Conservation (phyloP, 2,888 invertebrate genomes). For the Lucinisca nassula region DNA sequence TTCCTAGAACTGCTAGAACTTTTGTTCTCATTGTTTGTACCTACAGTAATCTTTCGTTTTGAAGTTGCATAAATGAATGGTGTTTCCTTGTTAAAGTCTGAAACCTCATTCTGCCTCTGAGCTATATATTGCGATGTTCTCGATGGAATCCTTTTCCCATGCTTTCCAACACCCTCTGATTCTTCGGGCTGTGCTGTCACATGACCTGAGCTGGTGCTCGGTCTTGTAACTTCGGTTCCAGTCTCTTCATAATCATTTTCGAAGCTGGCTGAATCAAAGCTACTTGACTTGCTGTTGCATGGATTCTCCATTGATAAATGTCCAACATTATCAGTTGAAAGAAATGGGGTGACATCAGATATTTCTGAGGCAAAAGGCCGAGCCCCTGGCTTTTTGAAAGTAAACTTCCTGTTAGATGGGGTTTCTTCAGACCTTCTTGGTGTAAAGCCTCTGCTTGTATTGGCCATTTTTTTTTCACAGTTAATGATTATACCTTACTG, state of each 20-base stretch:
- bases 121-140: not conserved
- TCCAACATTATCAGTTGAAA: constrained; percentile 9
- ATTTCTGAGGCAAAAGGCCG: not conserved
- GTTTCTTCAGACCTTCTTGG: not conserved
- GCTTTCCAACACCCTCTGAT: not conserved
- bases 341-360: constrained; percentile 17
- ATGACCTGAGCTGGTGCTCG: not conserved
- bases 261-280: not conserved
- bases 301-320: constrained; percentile 44
- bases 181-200: not conserved
- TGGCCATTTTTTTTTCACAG: too few species aligned
- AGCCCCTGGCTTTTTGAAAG: not conserved
- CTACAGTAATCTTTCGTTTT: not conserved
- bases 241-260: not conserved
- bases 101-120: not conserved
- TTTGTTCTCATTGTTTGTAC: not conserved
- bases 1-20: not conserved
- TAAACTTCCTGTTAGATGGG: constrained; percentile 12
- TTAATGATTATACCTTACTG: too few species aligned
- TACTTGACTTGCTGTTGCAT: not conserved
- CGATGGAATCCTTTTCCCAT: not conserved
- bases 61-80: constrained; percentile 61
- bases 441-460: not conserved
- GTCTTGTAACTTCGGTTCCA: not conserved
- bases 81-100: constrained; percentile 54